Percentiles rank a stretch among this genome's conserved stretches.
phyloP scores from a whole-genome alignment of 2,888 invertebrate genomes.

The Cantharis nigra region DNA sequence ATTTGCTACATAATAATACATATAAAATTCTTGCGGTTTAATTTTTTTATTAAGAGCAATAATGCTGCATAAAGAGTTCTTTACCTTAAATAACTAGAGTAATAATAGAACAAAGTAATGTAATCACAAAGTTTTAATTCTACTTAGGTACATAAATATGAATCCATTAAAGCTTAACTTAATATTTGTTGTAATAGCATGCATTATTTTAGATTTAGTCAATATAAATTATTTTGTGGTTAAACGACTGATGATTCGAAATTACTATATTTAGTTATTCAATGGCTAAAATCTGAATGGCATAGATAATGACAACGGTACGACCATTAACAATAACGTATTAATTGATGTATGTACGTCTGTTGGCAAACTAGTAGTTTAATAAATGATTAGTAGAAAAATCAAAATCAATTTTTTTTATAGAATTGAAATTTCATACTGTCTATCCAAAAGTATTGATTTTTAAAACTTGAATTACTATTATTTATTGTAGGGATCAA shows the following conservation, averaged over 20 bases:
- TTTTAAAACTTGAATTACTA: no score
- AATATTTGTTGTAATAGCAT: not conserved
- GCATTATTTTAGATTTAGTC: not conserved
- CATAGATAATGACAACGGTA: conserved; percentile 39
- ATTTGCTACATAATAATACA: no score
- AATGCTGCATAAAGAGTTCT: no score
- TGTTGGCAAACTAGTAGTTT: conserved; percentile 34
- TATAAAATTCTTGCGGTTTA: no score
- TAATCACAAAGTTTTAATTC: not conserved
- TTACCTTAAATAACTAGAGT: not conserved
- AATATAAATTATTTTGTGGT: not conserved
- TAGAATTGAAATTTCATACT: no score
- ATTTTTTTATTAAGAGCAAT: no score
- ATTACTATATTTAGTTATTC: conserved; percentile 16
- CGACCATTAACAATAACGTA: conserved; percentile 36
- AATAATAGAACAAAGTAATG: not conserved
- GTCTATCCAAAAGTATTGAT: not conserved
- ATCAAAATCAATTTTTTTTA: not conserved
- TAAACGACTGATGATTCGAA: conserved; percentile 8
- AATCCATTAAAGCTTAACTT: not conserved
- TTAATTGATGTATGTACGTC: conserved; percentile 23
- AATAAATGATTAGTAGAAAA: conserved; percentile 18
- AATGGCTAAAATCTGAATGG: conserved; percentile 17
- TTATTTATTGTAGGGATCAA: no score
- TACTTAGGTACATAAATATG: not conserved